Conservation (phyloP, 2,797 vertebrate genomes). For the Lithobates sylvaticus region DNA sequence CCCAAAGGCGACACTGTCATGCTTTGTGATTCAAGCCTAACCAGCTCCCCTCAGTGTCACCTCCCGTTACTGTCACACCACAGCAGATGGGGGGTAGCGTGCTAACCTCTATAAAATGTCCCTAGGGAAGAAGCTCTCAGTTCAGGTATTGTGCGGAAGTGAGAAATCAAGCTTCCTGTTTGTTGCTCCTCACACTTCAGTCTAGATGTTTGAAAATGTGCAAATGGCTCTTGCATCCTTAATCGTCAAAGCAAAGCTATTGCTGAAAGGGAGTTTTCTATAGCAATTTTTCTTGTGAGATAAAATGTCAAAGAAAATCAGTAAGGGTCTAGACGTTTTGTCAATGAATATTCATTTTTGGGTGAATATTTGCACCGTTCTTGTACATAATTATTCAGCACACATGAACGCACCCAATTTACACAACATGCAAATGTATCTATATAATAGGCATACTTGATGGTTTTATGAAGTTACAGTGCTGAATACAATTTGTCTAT, state of each 20-base stretch:
- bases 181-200: constrained; percentile 14
- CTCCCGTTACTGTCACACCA: constrained; percentile 31
- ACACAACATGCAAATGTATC: not conserved
- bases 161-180: not conserved
- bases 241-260: not conserved
- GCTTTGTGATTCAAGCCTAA: constrained; percentile 9
- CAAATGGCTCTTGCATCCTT: not conserved
- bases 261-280: not conserved
- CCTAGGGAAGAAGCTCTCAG: constrained; percentile 1
- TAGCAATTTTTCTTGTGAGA: not conserved
- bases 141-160: constrained; percentile 24
- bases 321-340: not conserved
- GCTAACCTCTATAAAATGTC: constrained; percentile 12
- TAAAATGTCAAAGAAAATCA: not conserved
- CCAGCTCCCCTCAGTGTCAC: not conserved
- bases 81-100: constrained; percentile 25
- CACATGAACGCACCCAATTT: not conserved
- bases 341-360: constrained; percentile 23
- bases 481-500: not conserved
- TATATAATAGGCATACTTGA: not conserved
- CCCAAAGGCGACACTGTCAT: not conserved
- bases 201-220: constrained; percentile 22
- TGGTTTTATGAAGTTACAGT: not conserved
- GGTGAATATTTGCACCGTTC: not conserved
- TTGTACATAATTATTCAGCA: not conserved